Evolutionary conservation across 2,888 invertebrate genomes (phyloP), one percentile per base, ranked within the genome.

Genomic region (Harpalus rufipes): DNA sequence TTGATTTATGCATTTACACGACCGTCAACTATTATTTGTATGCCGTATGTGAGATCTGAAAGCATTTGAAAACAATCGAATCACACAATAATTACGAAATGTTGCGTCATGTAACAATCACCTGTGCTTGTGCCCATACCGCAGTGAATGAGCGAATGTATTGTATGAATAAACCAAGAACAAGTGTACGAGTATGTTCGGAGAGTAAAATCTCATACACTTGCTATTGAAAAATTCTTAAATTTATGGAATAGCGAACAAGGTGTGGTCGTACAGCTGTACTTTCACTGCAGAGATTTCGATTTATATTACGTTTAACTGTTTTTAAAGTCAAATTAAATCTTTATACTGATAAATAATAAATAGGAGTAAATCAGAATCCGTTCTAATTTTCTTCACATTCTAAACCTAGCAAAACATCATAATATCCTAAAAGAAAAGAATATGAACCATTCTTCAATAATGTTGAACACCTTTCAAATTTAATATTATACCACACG

Each of bases 21-120:
- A 51, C 72, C 44, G 16, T 74, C 41, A 74, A 74, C 51, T 74
- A 74, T 74, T 74, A 74, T 44, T 16, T 74, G 18, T 74, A 74
- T 16, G 12, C 18, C 44, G 41, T 44, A 18, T 18, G 18, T 74
- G 41, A 74, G 72, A 74, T 74, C 44, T 74, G 72, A 74, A 74
- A 44, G 72, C 72, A 74, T 74, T 74, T 74, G 72, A 44, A 68
- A 44, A 74, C 72, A 74, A 44, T 74, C 72, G 72, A 74, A 74
- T 74, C 72, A 44, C 72, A 41, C 21, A 44, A 74, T 74, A 74
- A 74, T 21, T 51, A 74, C 44, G 18, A 74, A 74, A 74, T n/a
- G 7, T 74, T 74, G 72, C 72, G 72, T 74, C 72, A 74, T 74
- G 72, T 44, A 41, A 44, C 72, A 74, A 44, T 74, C 72, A 74